phyloP scores from a whole-genome alignment of 2,888 invertebrate genomes.

The Coelogynopora nodosa region DNA sequence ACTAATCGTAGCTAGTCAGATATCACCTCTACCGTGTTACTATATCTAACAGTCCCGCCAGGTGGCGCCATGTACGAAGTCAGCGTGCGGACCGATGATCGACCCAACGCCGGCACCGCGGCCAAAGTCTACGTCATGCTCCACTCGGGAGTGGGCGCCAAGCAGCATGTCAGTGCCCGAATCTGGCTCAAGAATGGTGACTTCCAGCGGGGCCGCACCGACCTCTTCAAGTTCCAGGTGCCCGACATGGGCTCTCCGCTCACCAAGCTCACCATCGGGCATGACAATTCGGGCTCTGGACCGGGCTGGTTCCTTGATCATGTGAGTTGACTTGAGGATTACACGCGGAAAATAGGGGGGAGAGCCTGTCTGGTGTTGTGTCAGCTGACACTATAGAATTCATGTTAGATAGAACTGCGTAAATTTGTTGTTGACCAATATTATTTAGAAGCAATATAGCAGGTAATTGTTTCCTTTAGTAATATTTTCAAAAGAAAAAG shows the following conservation, averaged over 20 bases:
- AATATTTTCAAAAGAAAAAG: no score
- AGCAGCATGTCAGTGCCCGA: conserved; percentile 51
- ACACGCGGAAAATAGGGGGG: background rate
- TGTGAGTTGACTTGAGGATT: no score
- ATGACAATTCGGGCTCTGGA: conserved; percentile 58
- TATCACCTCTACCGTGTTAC: no score
- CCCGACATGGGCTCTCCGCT: conserved; percentile 56
- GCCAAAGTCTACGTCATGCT: conserved; percentile 57
- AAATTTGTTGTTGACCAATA: background rate
- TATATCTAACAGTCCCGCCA: conserved; percentile 44
- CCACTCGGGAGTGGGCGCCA: conserved; percentile 45
- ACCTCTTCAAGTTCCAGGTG: conserved; percentile 58
- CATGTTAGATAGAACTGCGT: background rate
- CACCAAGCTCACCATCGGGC: conserved; percentile 58
- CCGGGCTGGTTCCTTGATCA: conserved; percentile 59
- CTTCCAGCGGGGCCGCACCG: conserved; percentile 57
- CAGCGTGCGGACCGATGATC: conserved; percentile 58
- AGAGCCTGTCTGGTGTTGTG: conserved; percentile 16
- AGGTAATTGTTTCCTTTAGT: no score
- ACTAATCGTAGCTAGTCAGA: no score
- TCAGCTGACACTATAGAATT: no score
- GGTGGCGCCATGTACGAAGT: conserved; percentile 57
- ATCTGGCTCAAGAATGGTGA: conserved; percentile 58
- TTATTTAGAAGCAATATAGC: no score
- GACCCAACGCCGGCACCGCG: conserved; percentile 57